A percentile compares a stretch with the other conserved stretches of the same genome.
Conservation (phyloP, 1,140 invertebrate species). For the Hormaphis cornu region DNA sequence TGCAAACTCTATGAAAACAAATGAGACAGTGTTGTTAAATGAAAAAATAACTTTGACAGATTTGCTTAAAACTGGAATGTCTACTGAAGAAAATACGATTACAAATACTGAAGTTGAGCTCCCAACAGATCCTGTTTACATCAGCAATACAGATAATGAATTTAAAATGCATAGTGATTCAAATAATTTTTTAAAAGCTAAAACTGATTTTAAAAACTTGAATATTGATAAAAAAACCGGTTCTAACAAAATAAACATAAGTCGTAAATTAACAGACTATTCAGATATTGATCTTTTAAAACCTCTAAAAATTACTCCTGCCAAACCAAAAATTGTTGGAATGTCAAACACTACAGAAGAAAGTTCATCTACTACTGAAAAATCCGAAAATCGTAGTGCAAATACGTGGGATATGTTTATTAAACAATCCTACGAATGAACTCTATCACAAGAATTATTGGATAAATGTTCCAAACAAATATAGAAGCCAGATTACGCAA, state of each 20-base stretch:
- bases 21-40: background rate
- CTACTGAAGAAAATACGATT: background rate
- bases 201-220: background rate
- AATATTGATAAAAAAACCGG: background rate
- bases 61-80: background rate
- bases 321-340: too few species aligned
- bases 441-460: too few species aligned
- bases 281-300: background rate
- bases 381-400: too few species aligned
- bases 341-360: too few species aligned
- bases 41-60: background rate
- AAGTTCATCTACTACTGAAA: too few species aligned
- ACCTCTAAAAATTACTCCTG: too few species aligned
- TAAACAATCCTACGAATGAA: too few species aligned
- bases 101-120: background rate
- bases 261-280: background rate
- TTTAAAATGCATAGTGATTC: background rate
- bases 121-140: background rate
- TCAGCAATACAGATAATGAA: background rate
- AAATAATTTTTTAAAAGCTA: background rate
- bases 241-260: background rate
- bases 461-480: too few species aligned
- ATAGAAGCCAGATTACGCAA: too few species aligned
- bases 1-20: background rate
- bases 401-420: too few species aligned